Conservation (phyloP, 2,888 invertebrate genomes). For the Andrena hattorfiana region DNA sequence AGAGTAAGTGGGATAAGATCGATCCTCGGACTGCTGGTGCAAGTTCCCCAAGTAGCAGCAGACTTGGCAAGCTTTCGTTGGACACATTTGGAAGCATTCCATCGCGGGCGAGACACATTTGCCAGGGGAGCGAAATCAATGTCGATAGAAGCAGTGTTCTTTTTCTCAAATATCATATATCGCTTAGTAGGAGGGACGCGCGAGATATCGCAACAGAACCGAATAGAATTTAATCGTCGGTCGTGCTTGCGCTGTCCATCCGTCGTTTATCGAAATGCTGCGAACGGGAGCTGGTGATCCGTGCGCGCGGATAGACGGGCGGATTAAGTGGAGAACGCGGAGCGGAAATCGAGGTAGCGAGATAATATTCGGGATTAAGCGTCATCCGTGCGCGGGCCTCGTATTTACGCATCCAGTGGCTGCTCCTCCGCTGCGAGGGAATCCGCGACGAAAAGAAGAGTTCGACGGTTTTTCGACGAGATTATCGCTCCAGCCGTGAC, state of each 20-base stretch:
- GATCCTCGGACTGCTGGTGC: not conserved
- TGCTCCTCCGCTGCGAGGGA: constrained; percentile 5
- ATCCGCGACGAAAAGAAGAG: constrained; percentile 16
- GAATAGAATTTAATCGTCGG: constrained; percentile 5
- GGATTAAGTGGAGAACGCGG: constrained; percentile 55
- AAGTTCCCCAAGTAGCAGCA: not conserved
- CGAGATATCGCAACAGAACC: not conserved
- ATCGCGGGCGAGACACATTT: not conserved
- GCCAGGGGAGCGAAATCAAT: not conserved
- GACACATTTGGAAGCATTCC: not conserved
- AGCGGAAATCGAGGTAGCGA: constrained; percentile 71
- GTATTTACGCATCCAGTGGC: constrained; percentile 27
- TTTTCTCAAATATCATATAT: not conserved
- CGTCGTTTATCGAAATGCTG: constrained; percentile 16
- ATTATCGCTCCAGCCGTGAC: constrained; percentile 33
- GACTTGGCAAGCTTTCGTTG: constrained; percentile 1
- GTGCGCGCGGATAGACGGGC: constrained; percentile 66
- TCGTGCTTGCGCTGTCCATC: not conserved
- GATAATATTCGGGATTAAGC: constrained; percentile 75
- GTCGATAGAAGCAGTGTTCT: not conserved
- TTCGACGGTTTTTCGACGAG: constrained; percentile 22
- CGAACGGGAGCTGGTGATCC: constrained; percentile 29
- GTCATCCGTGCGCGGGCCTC: constrained; percentile 51
- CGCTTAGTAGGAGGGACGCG: not conserved
- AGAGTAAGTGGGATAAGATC: not conserved